Evolutionary conservation across 2,113 vertebrate genomes (phyloP).

Genomic region (Syngnathus scovelli): DNA sequence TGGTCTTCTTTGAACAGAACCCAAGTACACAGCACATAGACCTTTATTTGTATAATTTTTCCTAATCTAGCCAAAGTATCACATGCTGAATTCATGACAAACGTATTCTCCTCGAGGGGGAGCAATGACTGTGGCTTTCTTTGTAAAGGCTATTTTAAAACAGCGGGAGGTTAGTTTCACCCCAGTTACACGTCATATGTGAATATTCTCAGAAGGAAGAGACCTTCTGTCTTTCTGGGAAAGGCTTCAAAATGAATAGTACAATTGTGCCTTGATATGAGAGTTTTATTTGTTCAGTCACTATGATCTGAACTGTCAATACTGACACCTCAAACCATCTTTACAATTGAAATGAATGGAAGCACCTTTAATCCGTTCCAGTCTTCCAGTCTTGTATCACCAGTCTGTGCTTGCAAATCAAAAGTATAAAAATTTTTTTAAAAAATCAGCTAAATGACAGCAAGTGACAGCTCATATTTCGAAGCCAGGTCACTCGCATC

Average conservation of each 20-base stretch:
- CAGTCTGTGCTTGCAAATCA: no score
- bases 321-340: no score
- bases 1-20: constrained; percentile 51
- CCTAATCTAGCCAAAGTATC: constrained; percentile 61
- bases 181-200: constrained; percentile 40
- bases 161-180: constrained; percentile 55
- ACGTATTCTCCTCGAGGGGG: constrained; percentile 54
- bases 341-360: no score
- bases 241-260: neutral
- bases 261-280: neutral
- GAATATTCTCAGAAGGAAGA: constrained; percentile 34
- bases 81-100: constrained; percentile 67
- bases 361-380: no score
- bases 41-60: constrained; percentile 49
- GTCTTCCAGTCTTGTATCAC: no score
- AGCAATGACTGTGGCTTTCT: constrained; percentile 53
- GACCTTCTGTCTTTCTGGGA: constrained; percentile 7
- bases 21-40: constrained; percentile 46
- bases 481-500: no score
- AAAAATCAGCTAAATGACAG: no score
- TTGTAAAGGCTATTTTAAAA: constrained; percentile 54
- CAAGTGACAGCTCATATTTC: no score
- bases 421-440: no score
- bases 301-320: no score
- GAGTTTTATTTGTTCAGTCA: neutral